Base-by-base conservation (phyloP, 2,888 invertebrate species). In the Drosophila affinis region DNA sequence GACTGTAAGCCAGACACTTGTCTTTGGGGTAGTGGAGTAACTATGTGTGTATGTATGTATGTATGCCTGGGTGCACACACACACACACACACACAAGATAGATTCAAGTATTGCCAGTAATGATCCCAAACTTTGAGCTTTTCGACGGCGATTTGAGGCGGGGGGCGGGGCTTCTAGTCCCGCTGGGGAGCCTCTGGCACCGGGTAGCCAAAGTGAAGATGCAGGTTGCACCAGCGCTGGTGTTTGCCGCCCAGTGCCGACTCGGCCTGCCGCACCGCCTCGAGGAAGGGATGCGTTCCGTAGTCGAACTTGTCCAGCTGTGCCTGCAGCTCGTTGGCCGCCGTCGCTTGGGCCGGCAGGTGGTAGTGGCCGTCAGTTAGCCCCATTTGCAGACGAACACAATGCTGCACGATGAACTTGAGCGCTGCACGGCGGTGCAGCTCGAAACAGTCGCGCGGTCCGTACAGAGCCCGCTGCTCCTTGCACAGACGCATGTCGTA, bases 351-450 rank as follows among this genome's bases (percentile, higher is more conserved):
- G 0, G 85, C 79, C 14, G 79, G 73, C 44, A 82, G 67, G 60
- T 85, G 87, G 18, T 78, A 78, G 17, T 82, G 54, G 9, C 86
- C 83, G 18, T 78, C 78, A 44, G 77, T 75, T 59, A 88, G 73
- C 4, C 89, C 90, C 4, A 73, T 72, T 9, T 85, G 62, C 59
- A 91, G 68, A 18, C 90, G 89, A 0, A 91, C 89, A 64, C 90
- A 91, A 60, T 91, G 90, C 64, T 91, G 90, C 14, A 92, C 92
- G 52, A 92, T 91, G 58, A 92, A 92, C 77, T 90, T 91, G 17
- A 92, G 79, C 39, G 91, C 88, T n/a, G 92, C 91, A 47, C 92
- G 90, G 9, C 92, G 89, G 86, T 92, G 92, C 78, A 91, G 81
- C 70, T 92, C 91, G 34, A 92, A 92, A 34, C 92, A 91, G 61